Percentiles rank a stretch among this genome's conserved stretches.
These are phyloP conservation scores for Ophthalmolycus amberensis DNA, from an alignment of 2,113 vertebrate species.

Conservation along the genomic window DNA sequence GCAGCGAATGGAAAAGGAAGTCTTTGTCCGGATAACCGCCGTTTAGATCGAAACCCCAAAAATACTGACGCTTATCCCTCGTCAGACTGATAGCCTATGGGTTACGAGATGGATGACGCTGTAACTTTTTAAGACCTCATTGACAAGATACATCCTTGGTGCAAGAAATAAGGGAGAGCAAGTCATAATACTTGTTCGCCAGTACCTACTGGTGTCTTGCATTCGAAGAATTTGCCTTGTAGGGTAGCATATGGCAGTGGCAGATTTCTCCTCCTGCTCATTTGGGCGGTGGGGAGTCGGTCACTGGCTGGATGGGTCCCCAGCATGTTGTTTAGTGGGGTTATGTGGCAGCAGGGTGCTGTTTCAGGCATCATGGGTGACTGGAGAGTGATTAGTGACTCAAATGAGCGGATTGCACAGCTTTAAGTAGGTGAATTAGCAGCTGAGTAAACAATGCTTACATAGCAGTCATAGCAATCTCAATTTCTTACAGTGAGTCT, in stretches of 20 bases:
- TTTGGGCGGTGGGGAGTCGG: constrained; percentile 24
- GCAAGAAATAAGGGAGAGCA: background rate
- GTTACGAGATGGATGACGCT: background rate
- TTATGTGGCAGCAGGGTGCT: constrained; percentile 68
- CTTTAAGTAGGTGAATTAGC: constrained; percentile 60
- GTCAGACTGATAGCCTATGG: background rate
- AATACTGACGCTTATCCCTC: background rate
- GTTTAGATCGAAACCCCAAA: background rate
- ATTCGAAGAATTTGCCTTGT: constrained; percentile 7
- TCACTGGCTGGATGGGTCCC: constrained; percentile 53
- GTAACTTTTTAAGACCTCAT: background rate
- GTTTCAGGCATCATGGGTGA: constrained; percentile 61
- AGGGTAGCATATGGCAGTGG: constrained; percentile 24
- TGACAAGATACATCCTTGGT: background rate
- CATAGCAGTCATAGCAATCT: constrained; percentile 11
- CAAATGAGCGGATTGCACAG: constrained; percentile 46
- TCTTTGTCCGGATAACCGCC: background rate
- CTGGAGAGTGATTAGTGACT: constrained; percentile 65
- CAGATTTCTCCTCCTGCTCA: constrained; percentile 50
- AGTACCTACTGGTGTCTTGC: background rate
- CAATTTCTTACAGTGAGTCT: constrained; percentile 1
- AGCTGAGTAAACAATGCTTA: constrained; percentile 64
- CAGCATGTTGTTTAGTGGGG: constrained; percentile 51
- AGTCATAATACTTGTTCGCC: background rate
- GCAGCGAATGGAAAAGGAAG: background rate